These are phyloP conservation scores for Callithrix jacchus DNA, from an alignment of 2,113 vertebrate species.

Conservation along the genomic window DNA sequence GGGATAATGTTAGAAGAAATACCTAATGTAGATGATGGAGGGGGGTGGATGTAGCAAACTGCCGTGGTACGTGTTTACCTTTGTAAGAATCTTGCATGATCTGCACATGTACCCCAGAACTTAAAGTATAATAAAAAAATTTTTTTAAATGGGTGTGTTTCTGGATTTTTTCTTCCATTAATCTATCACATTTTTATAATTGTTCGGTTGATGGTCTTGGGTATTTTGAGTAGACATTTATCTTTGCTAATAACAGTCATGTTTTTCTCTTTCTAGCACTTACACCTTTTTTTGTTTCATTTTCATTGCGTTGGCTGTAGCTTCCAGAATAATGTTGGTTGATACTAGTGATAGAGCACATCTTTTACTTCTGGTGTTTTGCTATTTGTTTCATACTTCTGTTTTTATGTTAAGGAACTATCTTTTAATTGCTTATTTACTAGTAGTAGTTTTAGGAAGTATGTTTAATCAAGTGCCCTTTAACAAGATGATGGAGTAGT, in stretches of 20 bases:
- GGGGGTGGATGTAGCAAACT: too few species aligned
- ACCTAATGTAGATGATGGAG: too few species aligned
- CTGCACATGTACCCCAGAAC: too few species aligned
- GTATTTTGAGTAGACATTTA: background rate
- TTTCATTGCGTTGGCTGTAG: background rate
- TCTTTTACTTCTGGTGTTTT: background rate
- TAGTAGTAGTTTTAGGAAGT: background rate
- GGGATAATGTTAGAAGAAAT: too few species aligned
- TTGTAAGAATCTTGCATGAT: too few species aligned
- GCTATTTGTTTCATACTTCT: background rate
- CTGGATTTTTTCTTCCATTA: background rate
- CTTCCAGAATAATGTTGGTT: background rate
- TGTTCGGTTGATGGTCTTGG: background rate
- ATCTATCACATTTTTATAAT: background rate
- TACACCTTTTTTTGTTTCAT: background rate
- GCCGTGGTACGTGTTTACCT: too few species aligned
- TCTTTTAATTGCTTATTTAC: background rate
- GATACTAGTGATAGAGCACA: background rate
- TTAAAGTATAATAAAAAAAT: too few species aligned
- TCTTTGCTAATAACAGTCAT: background rate
- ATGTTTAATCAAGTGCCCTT: background rate
- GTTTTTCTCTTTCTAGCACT: background rate
- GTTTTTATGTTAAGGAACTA: background rate
- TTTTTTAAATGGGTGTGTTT: background rate
- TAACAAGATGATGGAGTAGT: background rate